These are phyloP conservation scores for Rhynchonycteris naso DNA, from an alignment of 2,797 vertebrate genomes.

Conservation along the genomic window DNA sequence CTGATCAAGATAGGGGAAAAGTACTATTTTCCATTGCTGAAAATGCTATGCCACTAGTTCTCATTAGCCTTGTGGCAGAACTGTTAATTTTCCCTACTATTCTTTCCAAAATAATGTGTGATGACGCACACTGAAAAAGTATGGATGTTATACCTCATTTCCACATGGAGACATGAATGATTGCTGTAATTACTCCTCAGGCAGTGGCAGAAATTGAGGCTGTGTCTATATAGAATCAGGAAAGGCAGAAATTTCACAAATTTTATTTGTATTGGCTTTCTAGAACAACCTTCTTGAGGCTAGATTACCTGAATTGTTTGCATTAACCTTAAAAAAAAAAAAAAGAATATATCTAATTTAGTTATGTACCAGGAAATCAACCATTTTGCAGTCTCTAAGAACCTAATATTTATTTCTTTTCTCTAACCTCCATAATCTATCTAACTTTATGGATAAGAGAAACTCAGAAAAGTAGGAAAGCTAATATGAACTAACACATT, in stretches of 20 bases:
- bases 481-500: neutral
- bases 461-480: neutral
- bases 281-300: neutral
- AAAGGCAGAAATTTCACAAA: slow-evolving; percentile 40
- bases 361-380: neutral
- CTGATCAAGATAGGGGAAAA: neutral
- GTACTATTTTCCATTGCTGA: neutral
- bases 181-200: slow-evolving; percentile 73
- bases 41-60: slow-evolving; percentile 25
- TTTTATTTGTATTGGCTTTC: slow-evolving; percentile 45
- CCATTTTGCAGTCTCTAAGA: neutral
- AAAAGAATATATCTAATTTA: slow-evolving; percentile 34
- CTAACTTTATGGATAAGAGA: neutral
- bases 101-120: slow-evolving; percentile 49
- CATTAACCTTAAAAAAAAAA: slow-evolving; percentile 16
- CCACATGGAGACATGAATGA: slow-evolving; percentile 52
- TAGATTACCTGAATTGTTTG: slow-evolving; percentile 26
- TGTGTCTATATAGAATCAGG: slow-evolving; percentile 42
- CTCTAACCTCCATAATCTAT: neutral
- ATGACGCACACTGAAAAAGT: slow-evolving; percentile 38
- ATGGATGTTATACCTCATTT: slow-evolving; percentile 61
- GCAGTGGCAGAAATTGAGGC: slow-evolving; percentile 33
- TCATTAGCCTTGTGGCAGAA: slow-evolving; percentile 1
- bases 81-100: slow-evolving; percentile 62
- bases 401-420: neutral